These are phyloP conservation scores for Capitulum mitella DNA, from an alignment of 2,888 invertebrate species.

Conservation along the genomic window DNA sequence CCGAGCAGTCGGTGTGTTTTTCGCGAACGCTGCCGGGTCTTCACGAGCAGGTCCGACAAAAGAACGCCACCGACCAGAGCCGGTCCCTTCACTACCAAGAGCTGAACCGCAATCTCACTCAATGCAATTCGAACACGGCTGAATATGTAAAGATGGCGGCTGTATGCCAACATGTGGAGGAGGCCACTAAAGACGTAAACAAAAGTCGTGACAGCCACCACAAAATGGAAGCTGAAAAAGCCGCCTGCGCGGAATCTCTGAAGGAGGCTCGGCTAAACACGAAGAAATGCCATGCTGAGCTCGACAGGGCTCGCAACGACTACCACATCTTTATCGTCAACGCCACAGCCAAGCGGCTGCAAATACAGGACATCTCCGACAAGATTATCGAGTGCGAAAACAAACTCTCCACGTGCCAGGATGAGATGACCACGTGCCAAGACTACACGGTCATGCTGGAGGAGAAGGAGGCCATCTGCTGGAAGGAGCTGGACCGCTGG, in stretches of 20 bases:
- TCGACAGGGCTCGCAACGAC: neutral
- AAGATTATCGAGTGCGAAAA: neutral
- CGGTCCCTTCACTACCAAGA: neutral
- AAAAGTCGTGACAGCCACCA: neutral
- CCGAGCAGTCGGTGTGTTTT: neutral
- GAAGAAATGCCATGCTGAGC: neutral
- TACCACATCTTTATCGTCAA: neutral
- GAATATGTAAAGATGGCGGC: no score
- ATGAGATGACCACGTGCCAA: neutral
- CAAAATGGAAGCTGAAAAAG: no score
- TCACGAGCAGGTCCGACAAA: neutral
- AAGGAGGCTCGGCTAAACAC: no score
- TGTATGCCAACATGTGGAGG: neutral
- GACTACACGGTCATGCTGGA: neutral
- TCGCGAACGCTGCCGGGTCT: neutral
- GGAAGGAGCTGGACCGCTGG: neutral
- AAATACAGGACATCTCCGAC: neutral
- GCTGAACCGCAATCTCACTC: neutral
- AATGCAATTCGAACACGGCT: neutral
- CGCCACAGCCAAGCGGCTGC: neutral
- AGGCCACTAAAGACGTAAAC: neutral
- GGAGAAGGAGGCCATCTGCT: neutral
- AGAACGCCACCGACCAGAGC: no score
- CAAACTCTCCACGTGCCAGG: neutral
- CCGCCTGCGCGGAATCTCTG: no score